These are phyloP conservation scores for Pangasius mekongensis DNA, from an alignment of 2,797 vertebrate species.

Conservation along the genomic window DNA sequence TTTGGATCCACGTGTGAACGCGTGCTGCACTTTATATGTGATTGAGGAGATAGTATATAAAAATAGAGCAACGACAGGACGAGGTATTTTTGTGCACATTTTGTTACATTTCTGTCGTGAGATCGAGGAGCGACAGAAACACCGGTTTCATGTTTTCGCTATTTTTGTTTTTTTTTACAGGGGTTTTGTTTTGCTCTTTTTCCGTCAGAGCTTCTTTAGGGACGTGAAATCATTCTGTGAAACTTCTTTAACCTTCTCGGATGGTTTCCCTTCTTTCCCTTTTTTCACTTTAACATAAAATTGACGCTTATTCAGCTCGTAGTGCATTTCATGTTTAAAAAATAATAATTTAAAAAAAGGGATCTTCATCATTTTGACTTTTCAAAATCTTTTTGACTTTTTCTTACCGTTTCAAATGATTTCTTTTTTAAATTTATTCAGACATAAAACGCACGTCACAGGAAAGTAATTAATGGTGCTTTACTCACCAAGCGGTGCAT, in stretches of 20 bases:
- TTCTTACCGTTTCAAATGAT: background rate
- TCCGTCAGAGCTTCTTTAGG: background rate
- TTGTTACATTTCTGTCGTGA: constrained; percentile 25
- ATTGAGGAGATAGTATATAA: constrained; percentile 52
- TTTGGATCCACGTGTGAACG: constrained; percentile 80
- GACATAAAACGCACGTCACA: too few relatives aligned
- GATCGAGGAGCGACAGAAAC: background rate
- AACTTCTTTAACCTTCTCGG: background rate
- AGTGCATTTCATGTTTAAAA: background rate
- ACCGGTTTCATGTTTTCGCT: background rate
- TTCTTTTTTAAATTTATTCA: too few relatives aligned
- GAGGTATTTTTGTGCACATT: constrained; percentile 45
- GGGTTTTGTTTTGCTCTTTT: background rate
- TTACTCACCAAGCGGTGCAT: too few relatives aligned
- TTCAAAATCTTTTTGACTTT: too few relatives aligned
- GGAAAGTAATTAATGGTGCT: too few relatives aligned
- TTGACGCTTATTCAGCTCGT: background rate
- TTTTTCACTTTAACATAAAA: background rate
- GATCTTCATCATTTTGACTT: too few relatives aligned
- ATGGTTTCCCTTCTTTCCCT: background rate
- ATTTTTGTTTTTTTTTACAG: background rate
- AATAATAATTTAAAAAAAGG: too few relatives aligned
- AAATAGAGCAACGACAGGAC: background rate
- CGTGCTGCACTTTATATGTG: constrained; percentile 96
- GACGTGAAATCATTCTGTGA: background rate